phyloP scores from a whole-genome alignment of 1,140 invertebrate genomes.

The Sinella curviseta region DNA sequence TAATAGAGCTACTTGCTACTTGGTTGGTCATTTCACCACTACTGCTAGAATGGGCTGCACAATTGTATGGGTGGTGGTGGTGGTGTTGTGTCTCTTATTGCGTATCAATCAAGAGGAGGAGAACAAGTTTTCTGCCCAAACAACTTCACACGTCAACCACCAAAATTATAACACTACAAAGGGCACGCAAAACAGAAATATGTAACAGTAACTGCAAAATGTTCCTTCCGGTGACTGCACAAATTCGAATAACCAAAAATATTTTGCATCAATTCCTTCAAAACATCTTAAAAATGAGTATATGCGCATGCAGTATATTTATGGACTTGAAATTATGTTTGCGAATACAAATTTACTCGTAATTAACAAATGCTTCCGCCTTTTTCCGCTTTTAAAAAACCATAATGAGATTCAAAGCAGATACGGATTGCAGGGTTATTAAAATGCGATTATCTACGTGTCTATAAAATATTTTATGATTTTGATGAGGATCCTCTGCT shows the following conservation, averaged over 20 bases:
- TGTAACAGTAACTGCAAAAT: background rate
- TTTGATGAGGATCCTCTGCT: too few species aligned
- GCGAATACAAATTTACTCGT: background rate
- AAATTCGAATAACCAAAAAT: background rate
- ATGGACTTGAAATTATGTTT: background rate
- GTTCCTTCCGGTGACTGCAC: conserved; percentile 13
- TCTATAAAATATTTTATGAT: too few species aligned
- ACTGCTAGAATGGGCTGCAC: background rate
- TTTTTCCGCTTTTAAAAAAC: conserved; percentile 9
- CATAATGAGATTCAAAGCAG: background rate
- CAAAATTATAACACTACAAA: background rate
- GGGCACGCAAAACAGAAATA: background rate
- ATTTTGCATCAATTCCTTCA: background rate
- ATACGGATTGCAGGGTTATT: too few species aligned
- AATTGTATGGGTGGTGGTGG: background rate
- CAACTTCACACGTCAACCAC: background rate
- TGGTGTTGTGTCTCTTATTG: background rate
- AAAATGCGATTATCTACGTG: too few species aligned
- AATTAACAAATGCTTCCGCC: conserved; percentile 14
- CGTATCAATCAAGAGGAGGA: background rate
- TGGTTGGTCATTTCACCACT: background rate
- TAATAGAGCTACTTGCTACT: background rate
- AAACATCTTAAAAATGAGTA: background rate
- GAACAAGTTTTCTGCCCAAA: conserved; percentile 10
- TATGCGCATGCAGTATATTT: background rate